Base-by-base conservation (phyloP, 1,140 invertebrate species). In the Cydia amplana region DNA sequence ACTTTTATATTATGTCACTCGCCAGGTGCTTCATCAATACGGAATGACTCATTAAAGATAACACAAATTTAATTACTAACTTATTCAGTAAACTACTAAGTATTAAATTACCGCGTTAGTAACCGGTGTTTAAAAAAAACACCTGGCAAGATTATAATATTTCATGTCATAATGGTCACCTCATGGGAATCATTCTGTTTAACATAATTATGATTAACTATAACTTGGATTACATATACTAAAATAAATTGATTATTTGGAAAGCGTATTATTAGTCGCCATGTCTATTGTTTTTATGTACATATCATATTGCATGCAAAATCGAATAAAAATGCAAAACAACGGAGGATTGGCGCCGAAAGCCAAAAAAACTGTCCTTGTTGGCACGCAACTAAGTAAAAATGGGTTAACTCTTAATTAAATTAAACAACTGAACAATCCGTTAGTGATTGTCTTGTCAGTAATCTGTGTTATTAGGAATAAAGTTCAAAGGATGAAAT, bases 251-350 rank as follows among this genome's bases (percentile, higher is more conserved):
- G 3, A 1, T 0, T 23, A 23, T 60, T 23, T 60, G 9, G 55
- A 23, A 23, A 23, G 14, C 32, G 16, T 25, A 72, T n/a, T 40
- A 49, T 36, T 43, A 49, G 4, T 25, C 40, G 49, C 18, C 51
- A 20, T 73, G 25, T 84, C 80, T 80, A 74, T 32, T 80, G 82
- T 40, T 23, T 40, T 23, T 70, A 74, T 74, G 32, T n/a, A n/a
- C 75, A 80, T 77, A 43, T 25, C 20, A 80, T 79, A 73, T 74
- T 75, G 75, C 75, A 77, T 76, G 76, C 75, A 79, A 83, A 80
- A 77, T 78, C 40, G 12, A 7, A 46, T 36, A 80, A 80, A 79
- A 82, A 74, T 77, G 46, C 74, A 79, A 79, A 82, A 80, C 76
- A 79, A 80, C 73, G 65, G 43, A 78, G 73, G 49, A 51, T 74